Evolutionary conservation across 2,888 invertebrate genomes (phyloP), one percentile per base, ranked within the genome.

Genomic region (Nasonia oneida): DNA sequence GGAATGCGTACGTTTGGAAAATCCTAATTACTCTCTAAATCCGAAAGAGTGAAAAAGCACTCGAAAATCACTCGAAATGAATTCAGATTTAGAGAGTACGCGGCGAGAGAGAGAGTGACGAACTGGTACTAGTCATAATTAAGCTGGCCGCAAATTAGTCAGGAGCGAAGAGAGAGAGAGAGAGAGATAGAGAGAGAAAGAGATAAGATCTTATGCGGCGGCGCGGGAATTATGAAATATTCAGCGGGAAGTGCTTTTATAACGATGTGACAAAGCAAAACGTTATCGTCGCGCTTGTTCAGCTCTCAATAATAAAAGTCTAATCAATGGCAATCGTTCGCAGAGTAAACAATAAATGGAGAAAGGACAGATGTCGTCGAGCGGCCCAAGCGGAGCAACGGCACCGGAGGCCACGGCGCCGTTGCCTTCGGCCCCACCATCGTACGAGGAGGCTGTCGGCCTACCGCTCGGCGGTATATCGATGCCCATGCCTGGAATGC

Each of bases 371-470:
- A 47, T 77, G 67, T 67, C 73, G 70, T 39, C 83, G 50, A 75
- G 74, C 12, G 39, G 81, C 18, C 61, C 71, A 12, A 75, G 67
- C 15, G 79, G 33, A n/a, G 47, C 33, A 2, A 0, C 73, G 12
- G 61, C 61, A 6, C 42, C 47, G 12, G 47, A 47, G 47, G 86
- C 87, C 61, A 73, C 89, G 1, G 89, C 88, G 39, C 90, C 91
- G 5, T 85, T 90, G 39, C 91, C 91, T 0, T 86, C 90, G 6
- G 92, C 92, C n/a, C 92, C 92, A 2, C 92, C 92, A 29, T 92
- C 92, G 39, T 92, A 92, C 61, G 92, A 92, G 80, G 92, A 92
- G 83, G 92, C 92, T 15, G 88, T 92, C 18, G 91, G 90, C 33
- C 87, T 89, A 73, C 57, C 86, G 70, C 37, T 37, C 4, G 57